Evolutionary conservation across 2,888 invertebrate genomes (phyloP), one percentile per base, ranked within the genome.

Genomic region (Parapristionchus giblindavisi): DNA sequence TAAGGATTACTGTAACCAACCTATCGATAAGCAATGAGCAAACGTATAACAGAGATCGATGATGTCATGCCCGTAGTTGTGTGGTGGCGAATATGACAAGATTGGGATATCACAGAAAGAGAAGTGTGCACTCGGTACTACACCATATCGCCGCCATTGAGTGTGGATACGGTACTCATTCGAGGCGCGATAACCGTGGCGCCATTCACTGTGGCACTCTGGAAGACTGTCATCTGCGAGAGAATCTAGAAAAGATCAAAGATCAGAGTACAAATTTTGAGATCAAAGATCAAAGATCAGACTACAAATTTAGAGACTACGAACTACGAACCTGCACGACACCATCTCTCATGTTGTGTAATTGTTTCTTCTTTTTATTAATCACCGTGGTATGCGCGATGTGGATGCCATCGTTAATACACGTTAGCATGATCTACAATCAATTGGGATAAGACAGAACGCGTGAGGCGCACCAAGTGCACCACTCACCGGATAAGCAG

Each of bases 301-400:
- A 60, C 63, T n/a, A n/a, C 48, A 29, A n/a, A n/a, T n/a, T 48
- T 48, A 11, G 48, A 48, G 48, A 21, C 48, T 48, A n/a, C n/a
- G 48, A 48, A 11, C 21, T 48, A 48, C 48, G 48, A 29, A 80
- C 81, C 81, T 81, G 81, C 51, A 78, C 76, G 14, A 79, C 81
- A 0, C 81, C 81, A 14, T 76, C 78, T 17, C 79, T 63, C 36
- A 81, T 81, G 17, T 79, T 81, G 56, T 71, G 73, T 36, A 81
- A 54, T 52, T 81, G 79, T 36, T 75, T 78, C 52, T 70, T 77
- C 54, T 81, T 79, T 38, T 75, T 75, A 2, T 60, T 75, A 21
- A 81, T 71, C 14, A 81, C 79, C 4, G 75, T 75, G 6, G 81
- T 78, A 61, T 81, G 81, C 4, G 81, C 79, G 52, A 75, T 78